phyloP scores from a whole-genome alignment of 2,113 vertebrate genomes.

The Tachysurus vachellii region DNA sequence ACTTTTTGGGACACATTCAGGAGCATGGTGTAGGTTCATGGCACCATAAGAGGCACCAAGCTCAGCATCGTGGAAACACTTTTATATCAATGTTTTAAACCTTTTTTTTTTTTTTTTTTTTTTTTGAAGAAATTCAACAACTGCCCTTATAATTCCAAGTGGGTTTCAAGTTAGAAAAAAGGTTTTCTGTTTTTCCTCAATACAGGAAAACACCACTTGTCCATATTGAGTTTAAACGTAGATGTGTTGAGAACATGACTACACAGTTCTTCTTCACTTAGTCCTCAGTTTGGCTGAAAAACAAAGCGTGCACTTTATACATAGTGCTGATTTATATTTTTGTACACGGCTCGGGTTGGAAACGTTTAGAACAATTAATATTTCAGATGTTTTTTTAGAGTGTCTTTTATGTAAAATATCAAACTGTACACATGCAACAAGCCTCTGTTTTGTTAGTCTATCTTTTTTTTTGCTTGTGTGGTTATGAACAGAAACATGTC shows the following conservation, averaged over 20 bases:
- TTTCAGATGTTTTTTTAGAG: background rate
- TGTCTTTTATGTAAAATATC: background rate
- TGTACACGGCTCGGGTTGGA: background rate
- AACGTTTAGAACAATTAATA: background rate
- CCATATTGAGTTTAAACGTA: background rate
- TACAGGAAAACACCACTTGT: background rate
- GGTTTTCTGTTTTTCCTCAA: constrained; percentile 1
- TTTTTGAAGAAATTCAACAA: background rate
- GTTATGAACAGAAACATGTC: background rate
- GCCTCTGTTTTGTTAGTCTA: background rate
- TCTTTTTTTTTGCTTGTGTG: background rate
- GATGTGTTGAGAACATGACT: background rate
- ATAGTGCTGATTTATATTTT: background rate
- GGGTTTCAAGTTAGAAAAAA: background rate
- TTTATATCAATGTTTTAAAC: background rate
- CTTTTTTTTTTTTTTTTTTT: background rate
- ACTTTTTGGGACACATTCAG: background rate
- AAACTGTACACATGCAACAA: background rate
- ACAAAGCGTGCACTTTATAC: background rate
- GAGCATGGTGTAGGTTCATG: background rate
- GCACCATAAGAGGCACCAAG: no score
- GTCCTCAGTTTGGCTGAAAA: background rate
- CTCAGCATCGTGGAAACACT: background rate
- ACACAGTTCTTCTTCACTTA: background rate
- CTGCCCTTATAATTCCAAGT: background rate